Evolutionary conservation across 1,140 invertebrate species (phyloP).

Genomic region (Heliconius eleuchia): DNA sequence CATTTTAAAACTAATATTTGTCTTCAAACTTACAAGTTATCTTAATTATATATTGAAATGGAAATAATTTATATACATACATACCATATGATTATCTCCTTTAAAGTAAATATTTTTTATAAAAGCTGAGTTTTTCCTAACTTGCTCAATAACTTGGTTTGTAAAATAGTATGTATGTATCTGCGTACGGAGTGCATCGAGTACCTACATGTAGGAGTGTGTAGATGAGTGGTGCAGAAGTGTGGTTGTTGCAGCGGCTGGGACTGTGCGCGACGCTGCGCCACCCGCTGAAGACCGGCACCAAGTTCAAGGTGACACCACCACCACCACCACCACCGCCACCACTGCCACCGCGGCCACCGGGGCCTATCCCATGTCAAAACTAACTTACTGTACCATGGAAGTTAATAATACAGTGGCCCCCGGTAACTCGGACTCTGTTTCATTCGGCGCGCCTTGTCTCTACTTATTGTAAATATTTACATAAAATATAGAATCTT

Average conservation of each 20-base stretch:
- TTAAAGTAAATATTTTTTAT: not conserved
- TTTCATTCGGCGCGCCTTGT: too few species aligned
- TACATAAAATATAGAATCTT: too few species aligned
- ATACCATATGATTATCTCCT: not conserved
- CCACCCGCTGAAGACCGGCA: constrained; percentile 85
- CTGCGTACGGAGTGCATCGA: not conserved
- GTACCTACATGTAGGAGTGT: not conserved
- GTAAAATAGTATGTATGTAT: not conserved
- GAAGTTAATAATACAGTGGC: not conserved
- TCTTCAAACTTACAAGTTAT: not conserved
- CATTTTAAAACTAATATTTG: not conserved
- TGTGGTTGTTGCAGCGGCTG: constrained; percentile 85
- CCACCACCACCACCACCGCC: constrained; percentile 4
- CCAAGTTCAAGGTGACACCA: constrained; percentile 86
- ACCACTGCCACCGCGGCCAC: not conserved
- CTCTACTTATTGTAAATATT: too few species aligned
- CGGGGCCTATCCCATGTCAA: not conserved
- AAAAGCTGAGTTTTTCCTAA: too few species aligned
- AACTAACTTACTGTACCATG: not conserved
- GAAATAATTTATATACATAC: not conserved
- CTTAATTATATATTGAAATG: not conserved
- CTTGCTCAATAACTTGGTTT: too few species aligned
- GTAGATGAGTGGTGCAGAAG: not conserved
- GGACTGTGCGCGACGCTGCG: constrained; percentile 86
- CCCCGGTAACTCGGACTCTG: too few species aligned